Evolutionary conservation across 2,888 invertebrate species (phyloP).

Genomic region (Apotomis betuletana): DNA sequence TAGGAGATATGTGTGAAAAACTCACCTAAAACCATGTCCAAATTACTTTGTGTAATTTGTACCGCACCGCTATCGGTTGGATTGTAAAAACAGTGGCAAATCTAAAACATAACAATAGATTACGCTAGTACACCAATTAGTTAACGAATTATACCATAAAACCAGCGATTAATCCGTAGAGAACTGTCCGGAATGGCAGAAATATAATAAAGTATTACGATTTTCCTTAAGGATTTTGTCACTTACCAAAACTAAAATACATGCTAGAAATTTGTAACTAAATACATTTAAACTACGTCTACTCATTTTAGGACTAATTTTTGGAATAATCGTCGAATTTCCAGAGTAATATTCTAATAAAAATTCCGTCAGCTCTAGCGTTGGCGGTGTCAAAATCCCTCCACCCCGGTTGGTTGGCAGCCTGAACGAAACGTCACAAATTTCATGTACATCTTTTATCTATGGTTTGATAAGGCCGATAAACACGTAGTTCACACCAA

Average conservation of each 20-base stretch:
- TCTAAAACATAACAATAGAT: conserved; percentile 73
- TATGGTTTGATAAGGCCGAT: conserved; percentile 2
- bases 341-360: conserved; percentile 31
- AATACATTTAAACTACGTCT: conserved; percentile 57
- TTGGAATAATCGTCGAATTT: conserved; percentile 21
- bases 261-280: conserved; percentile 62
- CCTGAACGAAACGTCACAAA: conserved; percentile 38
- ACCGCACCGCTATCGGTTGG: conserved; percentile 92
- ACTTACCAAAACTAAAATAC: conserved; percentile 71
- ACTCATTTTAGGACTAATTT: conserved; percentile 54
- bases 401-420: conserved; percentile 41
- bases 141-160: conserved; percentile 70
- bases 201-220: conserved; percentile 1
- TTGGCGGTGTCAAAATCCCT: conserved; percentile 39
- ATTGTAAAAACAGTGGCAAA: conserved; percentile 86
- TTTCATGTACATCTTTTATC: conserved; percentile 19
- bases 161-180: conserved; percentile 61
- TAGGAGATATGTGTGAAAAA: conserved; percentile 38
- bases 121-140: conserved; percentile 62
- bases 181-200: conserved; percentile 29
- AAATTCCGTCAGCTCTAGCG: conserved; percentile 22
- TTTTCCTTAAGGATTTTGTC: conserved; percentile 34
- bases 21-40: conserved; percentile 93
- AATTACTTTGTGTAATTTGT: conserved; percentile 90
- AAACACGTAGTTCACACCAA: background rate